Evolutionary conservation across 1,140 invertebrate species (phyloP), one percentile per base, ranked within the genome.

Genomic region (Caenorhabditis latens): DNA sequence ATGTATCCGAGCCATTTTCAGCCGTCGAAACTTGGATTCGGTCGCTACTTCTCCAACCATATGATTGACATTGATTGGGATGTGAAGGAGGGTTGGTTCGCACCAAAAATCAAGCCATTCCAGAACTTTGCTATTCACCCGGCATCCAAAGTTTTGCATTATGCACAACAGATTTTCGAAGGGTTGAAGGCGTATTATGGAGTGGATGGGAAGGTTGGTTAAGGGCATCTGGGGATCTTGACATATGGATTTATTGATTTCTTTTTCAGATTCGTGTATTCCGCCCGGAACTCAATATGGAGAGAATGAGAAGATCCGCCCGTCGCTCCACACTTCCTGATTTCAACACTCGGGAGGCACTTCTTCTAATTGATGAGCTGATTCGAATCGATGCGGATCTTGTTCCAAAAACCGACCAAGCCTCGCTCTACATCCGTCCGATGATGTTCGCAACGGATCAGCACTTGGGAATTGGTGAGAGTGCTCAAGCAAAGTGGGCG

Each of bases 161-260:
- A 93, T 55, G 92, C 88, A 50, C 92, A 93, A 83, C 93, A 99
- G 96, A 93, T 99, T 86, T 99, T 99, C 92, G 98, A 99, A 95
- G 98, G 98, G 57, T 95, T 99, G 95, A 99, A 99, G 94, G 97
- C 97, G 0, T 99, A 96, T 92, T 95, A 97, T 91, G 97, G 97
- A 19, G 94, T 95, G 6, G 97, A 99, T 93, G 96, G 96, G 65
- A 96, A 95, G 71, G 71, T 79, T 24, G 8, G 58, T 11, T 16
- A 11, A 2, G 50, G 14, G 4, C 8, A 11, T 50, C 50, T 50
- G 50, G 32, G 4, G 0, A 11, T 50, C 50, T 50, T 1, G 32
- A 32, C 2, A 32, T 32, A 32, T 1, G 32, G 32, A 32, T 32
- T 32, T 2, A 32, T 32, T 32, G 32, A 50, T 50, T 65, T 65